Evolutionary conservation across 2,888 invertebrate genomes (phyloP), one percentile per base, ranked within the genome.

Genomic region (Eurois occulta): DNA sequence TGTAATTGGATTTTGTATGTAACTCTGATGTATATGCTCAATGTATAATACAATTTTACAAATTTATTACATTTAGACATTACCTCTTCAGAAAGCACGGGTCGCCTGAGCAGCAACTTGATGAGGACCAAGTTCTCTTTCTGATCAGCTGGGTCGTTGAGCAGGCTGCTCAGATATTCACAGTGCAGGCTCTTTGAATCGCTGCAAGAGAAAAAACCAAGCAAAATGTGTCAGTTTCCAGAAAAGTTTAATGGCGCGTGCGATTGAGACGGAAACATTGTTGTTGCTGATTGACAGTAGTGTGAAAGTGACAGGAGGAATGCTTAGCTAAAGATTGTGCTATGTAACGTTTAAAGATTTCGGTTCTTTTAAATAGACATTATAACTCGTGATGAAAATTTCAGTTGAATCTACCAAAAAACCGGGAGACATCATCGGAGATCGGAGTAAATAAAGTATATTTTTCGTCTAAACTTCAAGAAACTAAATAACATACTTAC

Each of bases 41-140:
- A n/a, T n/a, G n/a, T n/a, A n/a, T n/a, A n/a, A n/a, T n/a, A n/a
- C n/a, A n/a, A n/a, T n/a, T n/a, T n/a, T n/a, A n/a, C n/a, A n/a
- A n/a, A n/a, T n/a, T n/a, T n/a, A n/a, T n/a, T n/a, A n/a, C n/a
- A n/a, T n/a, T n/a, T 13, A n/a, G 13, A 35, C 16, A 35, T 79
- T 83, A 96, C 96, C 94, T 95, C 92, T 24, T 94, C 93, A 2
- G 75, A 82, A 2, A 96, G 93, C 52, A 93, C 80, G 0, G 95
- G 94, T 1, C 92, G 89, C 58, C 92, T 85, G 55, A 96, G 88
- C 75, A 96, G 80, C 79, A 95, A 84, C 80, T 94, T 94, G 84
- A 95, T 93, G 52, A 96, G 94, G n/a, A 92, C 90, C 76, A 94
- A 77, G 62, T 88, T 91, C 78, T 95, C 94, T 46, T 87, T 88